Evolutionary conservation across 2,797 vertebrate genomes (phyloP).

Genomic region (Lepus townsendii): DNA sequence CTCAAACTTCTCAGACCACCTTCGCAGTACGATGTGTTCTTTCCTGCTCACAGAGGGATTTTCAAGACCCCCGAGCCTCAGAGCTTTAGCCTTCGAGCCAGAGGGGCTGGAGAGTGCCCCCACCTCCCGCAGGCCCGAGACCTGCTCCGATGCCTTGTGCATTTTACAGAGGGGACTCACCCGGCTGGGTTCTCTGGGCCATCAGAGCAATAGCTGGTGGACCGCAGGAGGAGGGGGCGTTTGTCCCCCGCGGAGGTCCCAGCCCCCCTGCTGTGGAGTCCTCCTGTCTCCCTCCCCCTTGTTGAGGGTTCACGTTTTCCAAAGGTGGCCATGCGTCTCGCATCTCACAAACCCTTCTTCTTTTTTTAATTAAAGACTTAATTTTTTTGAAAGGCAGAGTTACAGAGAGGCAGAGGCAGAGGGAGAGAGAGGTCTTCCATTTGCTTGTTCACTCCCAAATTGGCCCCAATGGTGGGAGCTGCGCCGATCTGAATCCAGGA

Average conservation of each 20-base stretch:
- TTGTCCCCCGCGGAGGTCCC: not conserved
- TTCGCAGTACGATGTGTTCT: not conserved
- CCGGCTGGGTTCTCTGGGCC: not conserved
- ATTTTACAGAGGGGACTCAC: not conserved
- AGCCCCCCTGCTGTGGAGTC: not conserved
- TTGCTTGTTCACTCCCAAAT: too few relatives aligned
- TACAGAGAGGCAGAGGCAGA: too few relatives aligned
- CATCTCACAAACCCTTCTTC: not conserved
- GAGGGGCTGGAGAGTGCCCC: not conserved
- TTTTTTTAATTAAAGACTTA: too few relatives aligned
- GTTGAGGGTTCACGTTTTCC: not conserved
- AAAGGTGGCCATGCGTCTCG: not conserved
- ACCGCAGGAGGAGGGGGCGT: not conserved
- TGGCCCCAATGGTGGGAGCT: too few relatives aligned
- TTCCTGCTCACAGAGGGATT: not conserved
- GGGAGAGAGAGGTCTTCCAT: too few relatives aligned
- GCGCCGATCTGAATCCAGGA: too few relatives aligned
- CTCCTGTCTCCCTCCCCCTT: not conserved
- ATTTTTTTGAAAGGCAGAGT: too few relatives aligned
- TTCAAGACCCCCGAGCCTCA: not conserved
- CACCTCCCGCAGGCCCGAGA: not conserved
- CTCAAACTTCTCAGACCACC: not conserved
- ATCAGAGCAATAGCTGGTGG: not conserved
- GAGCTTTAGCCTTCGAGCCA: not conserved
- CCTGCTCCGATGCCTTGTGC: accelerated